Evolutionary conservation across 2,113 vertebrate genomes (phyloP).

Genomic region (Haemorhous mexicanus): DNA sequence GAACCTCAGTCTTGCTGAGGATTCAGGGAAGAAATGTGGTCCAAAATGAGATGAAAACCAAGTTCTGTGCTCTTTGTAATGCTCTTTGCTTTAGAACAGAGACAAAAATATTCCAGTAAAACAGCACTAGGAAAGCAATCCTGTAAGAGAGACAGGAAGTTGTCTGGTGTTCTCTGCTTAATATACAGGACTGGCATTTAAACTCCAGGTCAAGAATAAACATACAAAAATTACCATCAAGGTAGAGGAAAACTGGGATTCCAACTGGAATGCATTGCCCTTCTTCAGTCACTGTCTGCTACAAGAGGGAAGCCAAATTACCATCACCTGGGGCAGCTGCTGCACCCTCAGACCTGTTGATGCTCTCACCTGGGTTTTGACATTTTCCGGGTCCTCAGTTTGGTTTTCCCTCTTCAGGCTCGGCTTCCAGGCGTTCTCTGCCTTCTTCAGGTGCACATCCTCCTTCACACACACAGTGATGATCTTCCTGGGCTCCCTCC

Average conservation of each 20-base stretch:
- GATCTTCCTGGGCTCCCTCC: slow-evolving; percentile 91
- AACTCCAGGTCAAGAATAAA: not conserved
- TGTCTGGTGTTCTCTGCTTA: not conserved
- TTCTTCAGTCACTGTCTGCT: not conserved
- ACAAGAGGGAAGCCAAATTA: not conserved
- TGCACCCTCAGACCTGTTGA: not conserved
- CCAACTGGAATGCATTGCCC: not conserved
- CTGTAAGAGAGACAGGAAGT: not conserved
- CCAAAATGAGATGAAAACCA: slow-evolving; percentile 1
- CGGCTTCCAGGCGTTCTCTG: slow-evolving; percentile 94
- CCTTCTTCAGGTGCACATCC: slow-evolving; percentile 90
- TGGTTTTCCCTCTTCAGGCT: slow-evolving; percentile 83
- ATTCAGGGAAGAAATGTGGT: not conserved
- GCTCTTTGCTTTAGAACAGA: not conserved
- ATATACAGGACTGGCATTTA: not conserved
- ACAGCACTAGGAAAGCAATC: not conserved
- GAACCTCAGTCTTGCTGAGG: not conserved
- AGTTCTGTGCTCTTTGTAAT: not conserved
- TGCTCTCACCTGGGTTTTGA: slow-evolving; percentile 84
- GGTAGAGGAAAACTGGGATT: not conserved
- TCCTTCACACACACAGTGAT: slow-evolving; percentile 92
- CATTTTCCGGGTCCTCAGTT: slow-evolving; percentile 78
- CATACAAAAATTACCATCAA: not conserved
- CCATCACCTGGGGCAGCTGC: not conserved
- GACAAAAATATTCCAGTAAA: not conserved